Conservation (phyloP, 2,888 invertebrate species). For the Drosophila melanocephala region DNA sequence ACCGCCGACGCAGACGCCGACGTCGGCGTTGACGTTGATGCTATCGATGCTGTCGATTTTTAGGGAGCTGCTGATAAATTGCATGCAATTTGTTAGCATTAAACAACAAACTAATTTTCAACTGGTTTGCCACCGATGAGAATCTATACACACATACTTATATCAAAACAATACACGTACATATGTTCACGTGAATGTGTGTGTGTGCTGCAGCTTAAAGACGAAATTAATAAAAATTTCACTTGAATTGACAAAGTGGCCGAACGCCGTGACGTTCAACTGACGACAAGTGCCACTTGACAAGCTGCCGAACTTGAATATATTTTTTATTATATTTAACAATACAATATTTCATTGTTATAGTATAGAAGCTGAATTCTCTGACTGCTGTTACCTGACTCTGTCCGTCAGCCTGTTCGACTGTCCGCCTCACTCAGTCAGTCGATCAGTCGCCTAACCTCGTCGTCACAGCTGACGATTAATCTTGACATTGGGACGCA, state of each 20-base stretch:
- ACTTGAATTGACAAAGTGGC: constrained; percentile 83
- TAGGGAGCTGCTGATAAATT: constrained; percentile 68
- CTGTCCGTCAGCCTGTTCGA: constrained; percentile 17
- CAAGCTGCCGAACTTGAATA: constrained; percentile 82
- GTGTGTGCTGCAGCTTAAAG: constrained; percentile 66
- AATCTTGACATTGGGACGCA: constrained; percentile 79
- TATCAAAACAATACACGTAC: constrained; percentile 26
- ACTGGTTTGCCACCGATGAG: constrained; percentile 66
- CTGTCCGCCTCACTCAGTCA: constrained; percentile 15
- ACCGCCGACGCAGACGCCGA: constrained; percentile 54
- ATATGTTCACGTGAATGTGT: constrained; percentile 10
- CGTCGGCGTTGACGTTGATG: background rate
- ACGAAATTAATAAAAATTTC: constrained; percentile 83
- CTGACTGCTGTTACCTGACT: constrained; percentile 52
- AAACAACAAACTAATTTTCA: constrained; percentile 71
- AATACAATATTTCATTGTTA: constrained; percentile 75
- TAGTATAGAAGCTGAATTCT: constrained; percentile 65
- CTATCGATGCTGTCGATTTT: constrained; percentile 36
- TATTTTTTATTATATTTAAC: constrained; percentile 45
- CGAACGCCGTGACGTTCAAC: constrained; percentile 81
- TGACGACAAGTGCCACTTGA: constrained; percentile 82
- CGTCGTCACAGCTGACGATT: constrained; percentile 80
- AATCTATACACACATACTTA: constrained; percentile 38
- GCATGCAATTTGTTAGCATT: constrained; percentile 78
- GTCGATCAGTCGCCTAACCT: constrained; percentile 63